Conservation (phyloP, 2,797 vertebrate genomes). For the Pyrrhura leucotis region DNA sequence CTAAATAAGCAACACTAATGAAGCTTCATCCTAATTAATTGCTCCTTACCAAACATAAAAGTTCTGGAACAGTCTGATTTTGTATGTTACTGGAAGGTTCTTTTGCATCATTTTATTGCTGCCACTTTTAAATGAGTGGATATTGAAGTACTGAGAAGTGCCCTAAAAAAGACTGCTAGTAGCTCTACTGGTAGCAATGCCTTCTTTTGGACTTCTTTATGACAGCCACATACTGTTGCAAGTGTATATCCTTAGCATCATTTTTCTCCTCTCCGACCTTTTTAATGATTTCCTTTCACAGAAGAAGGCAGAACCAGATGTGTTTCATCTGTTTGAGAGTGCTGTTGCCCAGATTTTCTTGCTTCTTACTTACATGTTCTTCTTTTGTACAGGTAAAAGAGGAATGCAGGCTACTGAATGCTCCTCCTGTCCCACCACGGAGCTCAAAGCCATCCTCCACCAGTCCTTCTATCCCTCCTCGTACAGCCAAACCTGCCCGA, state of each 20-base stretch:
- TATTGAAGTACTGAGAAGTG: neutral
- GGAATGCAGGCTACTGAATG: constrained; percentile 96
- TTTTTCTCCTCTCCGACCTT: neutral
- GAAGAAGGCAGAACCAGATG: neutral
- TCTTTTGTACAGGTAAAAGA: constrained; percentile 88
- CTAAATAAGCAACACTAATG: neutral
- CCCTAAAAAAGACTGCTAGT: neutral
- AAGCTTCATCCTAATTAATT: neutral
- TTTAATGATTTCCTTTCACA: constrained; percentile 4
- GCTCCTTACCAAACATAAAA: neutral
- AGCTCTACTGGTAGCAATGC: neutral
- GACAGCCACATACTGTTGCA: neutral
- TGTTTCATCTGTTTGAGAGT: neutral
- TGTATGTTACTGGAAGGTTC: neutral
- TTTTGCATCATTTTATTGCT: neutral
- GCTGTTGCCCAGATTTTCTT: neutral
- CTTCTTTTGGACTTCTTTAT: neutral
- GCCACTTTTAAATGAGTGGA: neutral
- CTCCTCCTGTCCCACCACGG: constrained; percentile 94
- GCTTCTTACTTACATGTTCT: neutral
- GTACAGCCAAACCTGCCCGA: constrained; percentile 80
- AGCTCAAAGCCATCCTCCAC: constrained; percentile 87
- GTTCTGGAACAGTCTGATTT: neutral
- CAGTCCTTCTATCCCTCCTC: constrained; percentile 84
- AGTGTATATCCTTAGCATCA: neutral